Evolutionary conservation across 2,888 invertebrate species (phyloP).

Genomic region (Xestoiulus laeticollis): DNA sequence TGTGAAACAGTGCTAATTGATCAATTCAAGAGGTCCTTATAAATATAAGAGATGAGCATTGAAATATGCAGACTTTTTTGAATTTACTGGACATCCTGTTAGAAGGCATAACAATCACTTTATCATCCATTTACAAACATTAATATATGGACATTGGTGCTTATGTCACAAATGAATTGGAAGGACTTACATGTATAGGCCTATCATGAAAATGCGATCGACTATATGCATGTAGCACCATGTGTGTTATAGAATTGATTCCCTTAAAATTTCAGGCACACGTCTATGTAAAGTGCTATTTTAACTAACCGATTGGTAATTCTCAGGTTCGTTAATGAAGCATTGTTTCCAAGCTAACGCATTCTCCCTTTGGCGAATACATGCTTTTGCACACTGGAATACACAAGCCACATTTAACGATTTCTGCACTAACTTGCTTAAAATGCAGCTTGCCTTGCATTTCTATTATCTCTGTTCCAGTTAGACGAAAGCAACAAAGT

Average conservation of each 20-base stretch:
- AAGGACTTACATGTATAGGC: no score
- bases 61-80: no score
- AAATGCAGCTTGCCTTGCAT: conserved; percentile 19
- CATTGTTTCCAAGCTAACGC: background rate
- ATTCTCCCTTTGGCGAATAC: background rate
- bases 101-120: no score
- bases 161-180: no score
- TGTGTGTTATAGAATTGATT: background rate
- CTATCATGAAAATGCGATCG: no score
- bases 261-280: background rate
- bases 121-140: no score
- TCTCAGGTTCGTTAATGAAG: background rate
- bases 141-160: no score
- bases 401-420: background rate
- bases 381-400: background rate
- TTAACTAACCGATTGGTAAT: background rate
- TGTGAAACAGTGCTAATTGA: no score
- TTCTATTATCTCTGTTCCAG: conserved; percentile 37
- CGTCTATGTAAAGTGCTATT: background rate
- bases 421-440: background rate
- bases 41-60: no score
- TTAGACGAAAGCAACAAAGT: background rate
- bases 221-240: background rate
- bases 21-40: no score
- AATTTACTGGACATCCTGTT: no score